phyloP scores from a whole-genome alignment of 2,113 vertebrate genomes.

The Mystacornis crossleyi region DNA sequence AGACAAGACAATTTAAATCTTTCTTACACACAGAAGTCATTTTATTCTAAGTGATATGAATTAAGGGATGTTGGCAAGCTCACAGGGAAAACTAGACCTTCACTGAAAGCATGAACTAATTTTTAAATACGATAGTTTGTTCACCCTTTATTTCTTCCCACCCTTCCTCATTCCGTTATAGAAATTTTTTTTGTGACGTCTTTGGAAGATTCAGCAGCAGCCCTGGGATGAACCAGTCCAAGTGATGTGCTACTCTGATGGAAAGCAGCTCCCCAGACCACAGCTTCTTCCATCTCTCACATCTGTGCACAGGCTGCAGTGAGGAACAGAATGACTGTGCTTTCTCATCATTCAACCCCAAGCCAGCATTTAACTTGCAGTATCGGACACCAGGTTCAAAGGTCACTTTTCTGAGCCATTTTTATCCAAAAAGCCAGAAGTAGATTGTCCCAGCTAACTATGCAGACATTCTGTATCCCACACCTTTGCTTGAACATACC shows the following conservation, averaged over 20 bases:
- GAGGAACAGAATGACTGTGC: not conserved
- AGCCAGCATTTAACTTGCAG: not conserved
- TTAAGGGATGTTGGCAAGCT: not conserved
- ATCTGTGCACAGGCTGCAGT: not conserved
- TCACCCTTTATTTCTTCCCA: not conserved
- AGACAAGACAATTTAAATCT: constrained; percentile 4
- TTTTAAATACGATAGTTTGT: not conserved
- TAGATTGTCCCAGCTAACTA: not conserved
- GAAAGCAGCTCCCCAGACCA: not conserved
- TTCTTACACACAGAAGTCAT: not conserved
- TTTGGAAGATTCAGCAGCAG: not conserved
- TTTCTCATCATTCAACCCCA: not conserved
- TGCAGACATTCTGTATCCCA: not conserved
- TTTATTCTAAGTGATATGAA: not conserved
- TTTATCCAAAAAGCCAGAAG: not conserved
- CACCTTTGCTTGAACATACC: not conserved
- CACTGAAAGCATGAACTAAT: not conserved
- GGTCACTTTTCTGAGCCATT: not conserved
- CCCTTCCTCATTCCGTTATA: not conserved
- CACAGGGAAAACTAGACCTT: not conserved
- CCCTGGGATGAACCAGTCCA: not conserved
- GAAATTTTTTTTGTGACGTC: not conserved
- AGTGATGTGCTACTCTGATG: not conserved
- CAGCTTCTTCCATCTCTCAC: not conserved
- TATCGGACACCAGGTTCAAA: not conserved